These are phyloP conservation scores for Trachelus tabidus DNA, from an alignment of 2,888 invertebrate genomes.

Conservation along the genomic window DNA sequence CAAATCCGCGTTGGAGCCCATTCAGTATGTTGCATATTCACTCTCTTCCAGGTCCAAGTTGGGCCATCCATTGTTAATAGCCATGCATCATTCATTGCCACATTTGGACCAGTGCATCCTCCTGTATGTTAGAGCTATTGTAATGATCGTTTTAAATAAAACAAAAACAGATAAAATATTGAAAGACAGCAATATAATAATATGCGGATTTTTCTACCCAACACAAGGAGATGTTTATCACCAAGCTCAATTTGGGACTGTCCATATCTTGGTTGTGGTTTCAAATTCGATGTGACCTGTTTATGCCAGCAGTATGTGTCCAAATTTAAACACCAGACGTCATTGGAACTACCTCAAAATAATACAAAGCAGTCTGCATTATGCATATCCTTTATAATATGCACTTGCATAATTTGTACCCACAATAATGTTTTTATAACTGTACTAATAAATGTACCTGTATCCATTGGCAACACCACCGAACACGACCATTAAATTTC, in stretches of 20 bases:
- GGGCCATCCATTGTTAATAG: constrained; percentile 81
- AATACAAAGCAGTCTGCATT: neutral
- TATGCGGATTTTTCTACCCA: constrained; percentile 67
- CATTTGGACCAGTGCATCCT: constrained; percentile 88
- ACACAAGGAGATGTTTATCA: constrained; percentile 80
- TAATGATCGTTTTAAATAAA: neutral
- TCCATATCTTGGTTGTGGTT: constrained; percentile 88
- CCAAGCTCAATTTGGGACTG: constrained; percentile 91
- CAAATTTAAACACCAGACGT: constrained; percentile 90
- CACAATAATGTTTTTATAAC: constrained; percentile 3
- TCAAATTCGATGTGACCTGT: constrained; percentile 75
- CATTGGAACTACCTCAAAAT: constrained; percentile 73
- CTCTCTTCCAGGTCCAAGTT: constrained; percentile 79
- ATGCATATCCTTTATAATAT: neutral
- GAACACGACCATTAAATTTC: constrained; percentile 86
- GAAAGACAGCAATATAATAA: neutral
- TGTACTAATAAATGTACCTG: constrained; percentile 43
- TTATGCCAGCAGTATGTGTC: constrained; percentile 81
- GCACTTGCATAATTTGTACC: constrained; percentile 30
- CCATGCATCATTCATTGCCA: constrained; percentile 93
- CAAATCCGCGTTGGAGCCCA: constrained; percentile 89
- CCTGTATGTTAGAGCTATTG: constrained; percentile 58
- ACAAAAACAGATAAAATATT: constrained; percentile 7
- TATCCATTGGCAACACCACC: constrained; percentile 70
- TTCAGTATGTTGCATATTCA: constrained; percentile 81